phyloP scores from a whole-genome alignment of 2,888 invertebrate genomes.

The Panopea generosa region DNA sequence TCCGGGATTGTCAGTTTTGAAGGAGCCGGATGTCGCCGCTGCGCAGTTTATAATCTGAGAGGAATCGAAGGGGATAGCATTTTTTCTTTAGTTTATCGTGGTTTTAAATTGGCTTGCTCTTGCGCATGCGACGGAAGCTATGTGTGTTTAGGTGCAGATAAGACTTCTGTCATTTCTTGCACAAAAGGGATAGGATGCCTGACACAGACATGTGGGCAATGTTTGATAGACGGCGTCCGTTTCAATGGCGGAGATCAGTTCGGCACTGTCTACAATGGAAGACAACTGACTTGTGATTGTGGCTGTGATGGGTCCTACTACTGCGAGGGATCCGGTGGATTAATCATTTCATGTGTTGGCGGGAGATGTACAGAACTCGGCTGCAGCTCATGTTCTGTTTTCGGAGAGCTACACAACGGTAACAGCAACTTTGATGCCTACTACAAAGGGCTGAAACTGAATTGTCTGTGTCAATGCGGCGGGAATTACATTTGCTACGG shows the following conservation, averaged over 20 bases:
- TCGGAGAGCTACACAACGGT: constrained; percentile 30
- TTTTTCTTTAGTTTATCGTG: constrained; percentile 44
- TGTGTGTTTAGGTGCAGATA: constrained; percentile 40
- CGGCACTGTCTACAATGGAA: constrained; percentile 38
- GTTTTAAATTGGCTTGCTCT: constrained; percentile 37
- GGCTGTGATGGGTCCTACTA: constrained; percentile 75
- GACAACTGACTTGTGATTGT: constrained; percentile 66
- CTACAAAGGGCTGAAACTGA: constrained; percentile 40
- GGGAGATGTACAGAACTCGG: constrained; percentile 54
- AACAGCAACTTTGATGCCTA: constrained; percentile 40
- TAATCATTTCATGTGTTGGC: constrained; percentile 44
- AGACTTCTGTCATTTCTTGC: constrained; percentile 34
- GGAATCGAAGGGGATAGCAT: constrained; percentile 37
- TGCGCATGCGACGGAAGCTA: constrained; percentile 52
- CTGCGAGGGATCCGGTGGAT: constrained; percentile 58
- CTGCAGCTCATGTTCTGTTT: constrained; percentile 48
- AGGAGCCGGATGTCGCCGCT: constrained; percentile 37
- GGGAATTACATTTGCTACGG: constrained; percentile 55
- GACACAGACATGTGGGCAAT: constrained; percentile 32
- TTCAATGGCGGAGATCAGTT: constrained; percentile 51
- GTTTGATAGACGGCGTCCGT: constrained; percentile 39
- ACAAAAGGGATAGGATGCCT: constrained; percentile 42
- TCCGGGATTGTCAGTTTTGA: constrained; percentile 35
- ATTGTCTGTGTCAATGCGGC: constrained; percentile 54
- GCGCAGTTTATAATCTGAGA: constrained; percentile 31